phyloP scores from a whole-genome alignment of 2,888 invertebrate species.

The Oligia latruncula region DNA sequence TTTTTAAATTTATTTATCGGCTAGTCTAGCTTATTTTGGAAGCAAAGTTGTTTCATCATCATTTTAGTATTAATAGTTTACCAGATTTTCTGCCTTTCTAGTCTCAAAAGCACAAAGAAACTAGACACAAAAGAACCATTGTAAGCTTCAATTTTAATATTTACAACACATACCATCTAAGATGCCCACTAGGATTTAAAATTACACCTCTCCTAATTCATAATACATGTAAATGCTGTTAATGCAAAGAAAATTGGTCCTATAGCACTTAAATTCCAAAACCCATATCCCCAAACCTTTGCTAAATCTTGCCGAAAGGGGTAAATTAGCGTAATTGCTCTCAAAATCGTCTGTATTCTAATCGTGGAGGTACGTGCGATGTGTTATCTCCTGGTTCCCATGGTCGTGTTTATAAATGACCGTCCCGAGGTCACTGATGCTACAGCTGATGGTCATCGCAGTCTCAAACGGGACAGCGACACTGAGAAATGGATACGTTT shows the following conservation, averaged over 20 bases:
- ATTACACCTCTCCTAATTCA: not conserved
- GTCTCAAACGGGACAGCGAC: slow-evolving; percentile 69
- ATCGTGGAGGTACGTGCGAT: slow-evolving; percentile 86
- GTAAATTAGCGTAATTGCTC: slow-evolving; percentile 71
- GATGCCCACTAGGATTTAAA: not conserved
- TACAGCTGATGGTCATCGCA: slow-evolving; percentile 85
- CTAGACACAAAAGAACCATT: too few species aligned
- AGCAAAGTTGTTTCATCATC: not conserved
- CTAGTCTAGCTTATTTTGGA: not conserved
- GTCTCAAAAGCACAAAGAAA: not conserved
- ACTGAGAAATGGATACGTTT: slow-evolving; percentile 57
- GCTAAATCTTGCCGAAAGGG: slow-evolving; percentile 49
- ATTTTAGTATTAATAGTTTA: not conserved
- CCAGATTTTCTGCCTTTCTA: not conserved
- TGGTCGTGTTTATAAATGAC: slow-evolving; percentile 87
- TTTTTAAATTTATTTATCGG: not conserved
- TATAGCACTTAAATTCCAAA: not conserved
- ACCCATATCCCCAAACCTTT: not conserved
- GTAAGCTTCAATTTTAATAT: not conserved
- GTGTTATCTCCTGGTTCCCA: slow-evolving; percentile 86
- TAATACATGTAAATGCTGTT: not conserved
- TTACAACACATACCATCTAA: not conserved
- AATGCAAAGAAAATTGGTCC: not conserved
- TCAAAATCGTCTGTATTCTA: slow-evolving; percentile 77
- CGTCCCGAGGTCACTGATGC: slow-evolving; percentile 85